Evolutionary conservation across 2,797 vertebrate genomes (phyloP).

Genomic region (Falco berigora): DNA sequence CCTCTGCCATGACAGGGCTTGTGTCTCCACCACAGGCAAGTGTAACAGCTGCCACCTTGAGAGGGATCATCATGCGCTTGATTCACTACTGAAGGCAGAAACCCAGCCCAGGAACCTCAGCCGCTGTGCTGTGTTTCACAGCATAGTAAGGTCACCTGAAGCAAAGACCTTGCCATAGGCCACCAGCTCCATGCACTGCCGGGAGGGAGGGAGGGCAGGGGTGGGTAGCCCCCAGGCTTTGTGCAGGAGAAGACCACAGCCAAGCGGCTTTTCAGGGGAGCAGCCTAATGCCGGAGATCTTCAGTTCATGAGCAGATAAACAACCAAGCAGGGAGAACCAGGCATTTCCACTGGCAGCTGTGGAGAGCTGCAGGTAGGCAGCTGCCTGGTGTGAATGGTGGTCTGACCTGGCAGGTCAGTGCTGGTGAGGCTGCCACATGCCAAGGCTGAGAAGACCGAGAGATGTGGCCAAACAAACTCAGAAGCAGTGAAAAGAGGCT

Average conservation of each 20-base stretch:
- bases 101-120: not conserved
- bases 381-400: not conserved
- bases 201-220: not conserved
- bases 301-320: not conserved
- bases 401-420: not conserved
- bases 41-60: not conserved
- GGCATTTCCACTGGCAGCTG: not conserved
- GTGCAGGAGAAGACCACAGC: rapidly evolving
- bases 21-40: not conserved
- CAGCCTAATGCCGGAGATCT: not conserved
- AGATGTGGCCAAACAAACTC: not conserved
- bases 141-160: rapidly evolving
- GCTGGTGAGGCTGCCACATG: not conserved
- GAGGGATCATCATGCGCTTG: not conserved
- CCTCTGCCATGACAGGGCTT: not conserved
- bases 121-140: not conserved
- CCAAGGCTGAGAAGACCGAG: not conserved
- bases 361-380: not conserved
- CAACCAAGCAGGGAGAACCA: not conserved
- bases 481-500: not conserved
- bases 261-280: not conserved
- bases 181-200: not conserved
- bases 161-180: not conserved
- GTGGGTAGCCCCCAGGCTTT: not conserved
- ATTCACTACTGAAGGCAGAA: not conserved